Evolutionary conservation across 30 jellyfish, hydroid and myxozoan species (phyloP).

Genomic region (Chrysaora quinquecirrha): DNA sequence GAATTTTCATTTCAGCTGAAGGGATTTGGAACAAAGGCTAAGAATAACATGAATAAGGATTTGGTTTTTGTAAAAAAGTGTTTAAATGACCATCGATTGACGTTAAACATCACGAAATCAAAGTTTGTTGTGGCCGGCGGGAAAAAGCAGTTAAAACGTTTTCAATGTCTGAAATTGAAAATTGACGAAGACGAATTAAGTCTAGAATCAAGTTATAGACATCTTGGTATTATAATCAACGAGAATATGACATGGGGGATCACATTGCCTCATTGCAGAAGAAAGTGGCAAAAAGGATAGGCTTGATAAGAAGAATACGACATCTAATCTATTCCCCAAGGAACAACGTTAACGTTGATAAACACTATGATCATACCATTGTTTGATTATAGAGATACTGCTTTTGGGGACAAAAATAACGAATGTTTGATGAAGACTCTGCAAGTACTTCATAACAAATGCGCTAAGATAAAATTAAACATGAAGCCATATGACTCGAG

Average conservation of each 20-base stretch:
- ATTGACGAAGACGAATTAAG: slow-evolving; percentile 27
- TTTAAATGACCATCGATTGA: slow-evolving; percentile 47
- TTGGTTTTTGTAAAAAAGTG: slow-evolving; percentile 32
- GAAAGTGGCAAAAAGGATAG: slow-evolving; percentile 65
- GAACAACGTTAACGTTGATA: slow-evolving; percentile 29
- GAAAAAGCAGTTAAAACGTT: slow-evolving; percentile 22
- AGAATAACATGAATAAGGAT: slow-evolving; percentile 5
- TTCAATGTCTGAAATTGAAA: slow-evolving; percentile 30
- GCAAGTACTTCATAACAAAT: slow-evolving; percentile 51
- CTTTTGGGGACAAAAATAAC: slow-evolving; percentile 34
- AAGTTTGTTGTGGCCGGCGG: slow-evolving; percentile 48
- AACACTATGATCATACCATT: slow-evolving; percentile 31
- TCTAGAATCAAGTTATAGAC: slow-evolving; percentile 20
- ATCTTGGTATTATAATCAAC: slow-evolving; percentile 34
- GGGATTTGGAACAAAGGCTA: slow-evolving; percentile 7
- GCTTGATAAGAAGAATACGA: slow-evolving; percentile 47
- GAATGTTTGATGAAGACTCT: slow-evolving; percentile 41
- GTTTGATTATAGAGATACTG: slow-evolving; percentile 35
- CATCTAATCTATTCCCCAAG: slow-evolving; percentile 62
- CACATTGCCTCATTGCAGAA: slow-evolving; percentile 84
- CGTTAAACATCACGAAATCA: slow-evolving; percentile 44
- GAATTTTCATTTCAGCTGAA: too few relatives aligned
- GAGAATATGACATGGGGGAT: slow-evolving; percentile 70
- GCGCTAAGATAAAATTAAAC: slow-evolving; percentile 71
- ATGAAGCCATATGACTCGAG: slow-evolving; percentile 75